Conservation (phyloP, 2,113 vertebrate genomes). For the Oreocharis arfaki region DNA sequence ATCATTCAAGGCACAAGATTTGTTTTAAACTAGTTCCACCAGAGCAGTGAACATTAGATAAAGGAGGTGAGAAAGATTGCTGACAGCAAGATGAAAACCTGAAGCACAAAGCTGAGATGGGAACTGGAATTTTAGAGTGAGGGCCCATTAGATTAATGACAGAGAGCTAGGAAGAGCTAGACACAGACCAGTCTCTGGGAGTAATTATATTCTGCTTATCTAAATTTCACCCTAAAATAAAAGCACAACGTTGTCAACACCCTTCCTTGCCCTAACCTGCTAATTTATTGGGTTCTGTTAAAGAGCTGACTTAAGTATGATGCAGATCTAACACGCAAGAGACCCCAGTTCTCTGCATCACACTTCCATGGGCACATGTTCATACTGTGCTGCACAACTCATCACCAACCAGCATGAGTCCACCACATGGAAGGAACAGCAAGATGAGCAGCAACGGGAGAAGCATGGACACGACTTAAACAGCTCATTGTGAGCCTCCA, state of each 20-base stretch:
- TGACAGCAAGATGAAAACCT: conserved; percentile 7
- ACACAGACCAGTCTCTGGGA: background rate
- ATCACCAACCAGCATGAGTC: background rate
- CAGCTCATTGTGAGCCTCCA: background rate
- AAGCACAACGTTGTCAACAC: background rate
- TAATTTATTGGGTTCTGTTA: background rate
- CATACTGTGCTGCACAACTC: background rate
- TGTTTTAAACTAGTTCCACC: background rate
- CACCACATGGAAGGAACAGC: background rate
- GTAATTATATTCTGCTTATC: background rate
- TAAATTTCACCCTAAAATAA: background rate
- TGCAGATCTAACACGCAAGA: background rate
- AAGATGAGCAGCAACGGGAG: background rate
- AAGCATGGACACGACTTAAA: fast-evolving
- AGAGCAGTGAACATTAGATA: background rate
- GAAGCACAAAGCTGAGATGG: background rate
- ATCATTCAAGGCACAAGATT: background rate
- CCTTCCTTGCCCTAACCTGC: background rate
- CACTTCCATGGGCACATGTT: fast-evolving
- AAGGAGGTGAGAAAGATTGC: background rate
- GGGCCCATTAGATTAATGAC: background rate
- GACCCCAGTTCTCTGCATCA: background rate
- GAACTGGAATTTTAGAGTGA: background rate
- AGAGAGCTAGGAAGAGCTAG: background rate
- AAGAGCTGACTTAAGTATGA: background rate